Evolutionary conservation across 2,113 vertebrate genomes (phyloP).

Genomic region (Lota lota): DNA sequence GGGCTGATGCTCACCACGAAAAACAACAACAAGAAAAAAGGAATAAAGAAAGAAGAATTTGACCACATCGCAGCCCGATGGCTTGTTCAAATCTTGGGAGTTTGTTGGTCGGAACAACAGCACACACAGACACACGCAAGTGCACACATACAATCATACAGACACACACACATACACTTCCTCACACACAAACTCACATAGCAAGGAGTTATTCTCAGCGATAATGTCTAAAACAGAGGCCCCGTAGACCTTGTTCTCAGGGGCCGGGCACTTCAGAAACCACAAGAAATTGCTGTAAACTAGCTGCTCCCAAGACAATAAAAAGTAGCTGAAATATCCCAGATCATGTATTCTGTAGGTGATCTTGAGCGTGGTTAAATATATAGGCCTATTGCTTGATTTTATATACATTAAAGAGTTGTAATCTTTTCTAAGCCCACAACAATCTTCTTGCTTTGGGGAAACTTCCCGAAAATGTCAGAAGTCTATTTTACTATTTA

Average conservation of each 20-base stretch:
- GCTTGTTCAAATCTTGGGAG: conserved; percentile 60
- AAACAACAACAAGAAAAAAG: conserved; percentile 52
- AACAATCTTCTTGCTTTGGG: too few species aligned
- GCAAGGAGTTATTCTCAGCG: conserved; percentile 55
- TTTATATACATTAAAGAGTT: too few species aligned
- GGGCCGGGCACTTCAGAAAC: conserved; percentile 33
- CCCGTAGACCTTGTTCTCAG: conserved; percentile 31
- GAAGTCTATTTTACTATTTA: too few species aligned
- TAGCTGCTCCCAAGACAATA: conserved; percentile 19
- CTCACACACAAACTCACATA: not conserved
- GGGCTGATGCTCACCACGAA: conserved; percentile 36
- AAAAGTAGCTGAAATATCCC: conserved; percentile 21
- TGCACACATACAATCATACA: conserved; percentile 20
- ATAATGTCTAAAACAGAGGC: conserved; percentile 67
- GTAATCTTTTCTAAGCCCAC: too few species aligned
- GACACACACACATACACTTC: conserved; percentile 10
- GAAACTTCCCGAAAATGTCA: too few species aligned
- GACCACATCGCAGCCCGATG: conserved; percentile 51
- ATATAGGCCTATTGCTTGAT: too few species aligned
- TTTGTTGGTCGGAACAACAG: conserved; percentile 56
- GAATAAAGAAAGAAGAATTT: conserved; percentile 34
- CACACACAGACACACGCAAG: conserved; percentile 26
- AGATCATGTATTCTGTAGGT: too few species aligned
- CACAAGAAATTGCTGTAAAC: conserved; percentile 35
- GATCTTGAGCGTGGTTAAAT: too few species aligned